A percentile compares a stretch with the other conserved stretches of the same genome.
These are phyloP conservation scores for Symphodus melops DNA, from an alignment of 2,113 vertebrate genomes.

Conservation along the genomic window DNA sequence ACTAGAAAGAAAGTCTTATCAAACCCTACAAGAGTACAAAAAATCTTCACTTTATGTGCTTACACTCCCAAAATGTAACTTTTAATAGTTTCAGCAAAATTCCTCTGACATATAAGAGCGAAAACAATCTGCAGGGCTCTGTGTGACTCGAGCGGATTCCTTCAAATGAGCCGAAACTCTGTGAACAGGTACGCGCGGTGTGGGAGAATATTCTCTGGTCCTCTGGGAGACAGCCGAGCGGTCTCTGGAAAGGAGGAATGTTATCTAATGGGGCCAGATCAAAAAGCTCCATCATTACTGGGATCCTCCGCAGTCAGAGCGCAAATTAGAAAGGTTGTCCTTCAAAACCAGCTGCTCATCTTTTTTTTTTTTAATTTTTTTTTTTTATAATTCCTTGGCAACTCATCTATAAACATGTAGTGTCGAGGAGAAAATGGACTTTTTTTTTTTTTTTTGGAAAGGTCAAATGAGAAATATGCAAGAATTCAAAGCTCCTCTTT, in stretches of 20 bases:
- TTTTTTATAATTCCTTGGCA: constrained; percentile 41
- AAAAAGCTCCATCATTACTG: constrained; percentile 73
- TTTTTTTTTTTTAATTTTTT: constrained; percentile 51
- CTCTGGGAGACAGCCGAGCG: constrained; percentile 55
- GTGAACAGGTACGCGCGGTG: constrained; percentile 25
- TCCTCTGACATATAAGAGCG: constrained; percentile 2
- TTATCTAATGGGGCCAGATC: constrained; percentile 75
- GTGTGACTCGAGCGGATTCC: constrained; percentile 14
- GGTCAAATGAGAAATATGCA: constrained; percentile 66
- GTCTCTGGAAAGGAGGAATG: constrained; percentile 64
- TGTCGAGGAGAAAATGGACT: constrained; percentile 10
- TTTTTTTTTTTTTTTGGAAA: constrained; percentile 50
- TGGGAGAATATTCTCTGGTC: constrained; percentile 48
- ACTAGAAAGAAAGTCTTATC: background rate
- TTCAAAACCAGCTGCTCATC: constrained; percentile 45
- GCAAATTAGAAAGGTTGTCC: constrained; percentile 60
- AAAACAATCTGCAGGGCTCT: constrained; percentile 19
- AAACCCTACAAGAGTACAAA: background rate
- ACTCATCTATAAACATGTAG: constrained; percentile 49
- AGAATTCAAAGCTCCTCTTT: constrained; percentile 36
- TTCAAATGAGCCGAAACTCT: constrained; percentile 27
- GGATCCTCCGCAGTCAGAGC: constrained; percentile 52
- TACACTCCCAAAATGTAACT: background rate
- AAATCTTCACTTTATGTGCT: background rate
- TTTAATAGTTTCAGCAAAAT: constrained; percentile 20